Conservation (phyloP, 2,113 vertebrate genomes). For the Todiramphus chloris region DNA sequence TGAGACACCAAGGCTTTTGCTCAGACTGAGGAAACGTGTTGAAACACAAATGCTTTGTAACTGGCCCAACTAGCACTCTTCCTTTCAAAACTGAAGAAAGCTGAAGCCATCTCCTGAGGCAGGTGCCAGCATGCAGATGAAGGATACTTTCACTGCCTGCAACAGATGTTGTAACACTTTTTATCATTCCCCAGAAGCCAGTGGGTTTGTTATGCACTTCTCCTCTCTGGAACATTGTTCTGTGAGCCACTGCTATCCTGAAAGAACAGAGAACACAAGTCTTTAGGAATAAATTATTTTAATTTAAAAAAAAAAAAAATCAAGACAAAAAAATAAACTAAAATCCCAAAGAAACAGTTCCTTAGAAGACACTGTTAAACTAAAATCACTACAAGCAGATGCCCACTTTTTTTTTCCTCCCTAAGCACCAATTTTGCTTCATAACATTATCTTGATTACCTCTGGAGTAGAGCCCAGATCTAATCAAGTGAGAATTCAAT, state of each 20-base stretch:
- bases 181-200: constrained; percentile 98
- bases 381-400: background rate
- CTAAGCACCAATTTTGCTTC: background rate
- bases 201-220: constrained; percentile 93
- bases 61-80: background rate
- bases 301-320: background rate
- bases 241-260: constrained; percentile 95
- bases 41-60: background rate
- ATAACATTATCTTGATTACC: constrained; percentile 9
- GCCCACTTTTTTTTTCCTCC: background rate
- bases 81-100: background rate
- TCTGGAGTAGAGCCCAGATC: constrained; percentile 30
- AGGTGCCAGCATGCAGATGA: constrained; percentile 34
- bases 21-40: background rate
- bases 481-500: background rate
- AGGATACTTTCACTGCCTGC: constrained; percentile 96
- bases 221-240: constrained; percentile 95
- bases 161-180: constrained; percentile 93
- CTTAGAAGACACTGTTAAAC: background rate
- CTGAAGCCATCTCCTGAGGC: background rate
- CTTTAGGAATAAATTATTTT: background rate
- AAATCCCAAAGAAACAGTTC: background rate
- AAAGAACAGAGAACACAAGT: constrained; percentile 52
- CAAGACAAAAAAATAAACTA: background rate
- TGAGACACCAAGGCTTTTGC: background rate